Base-by-base conservation (phyloP, 2,888 invertebrate species). In the Dysmachus trigonus region DNA sequence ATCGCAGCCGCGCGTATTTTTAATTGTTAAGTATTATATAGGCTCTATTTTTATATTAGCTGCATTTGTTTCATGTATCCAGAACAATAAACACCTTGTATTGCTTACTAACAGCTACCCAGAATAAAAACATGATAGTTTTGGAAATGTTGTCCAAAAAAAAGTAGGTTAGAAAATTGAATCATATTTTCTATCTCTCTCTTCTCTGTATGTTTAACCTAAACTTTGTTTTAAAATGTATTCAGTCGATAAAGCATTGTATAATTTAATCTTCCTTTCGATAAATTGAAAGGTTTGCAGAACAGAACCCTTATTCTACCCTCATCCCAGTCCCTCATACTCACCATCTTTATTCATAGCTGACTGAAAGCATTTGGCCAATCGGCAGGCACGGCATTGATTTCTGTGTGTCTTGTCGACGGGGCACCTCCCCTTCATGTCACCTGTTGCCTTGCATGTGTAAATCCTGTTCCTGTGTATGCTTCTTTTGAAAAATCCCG, bases 291-390 rank as follows among this genome's bases (percentile, higher is more conserved):
- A 30, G 15, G 15, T 41, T 41, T 22, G 15, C 18, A 41, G 13
- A 10, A 41, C 3, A 2, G 13, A 47, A 18, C 18, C 47, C 47
- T 47, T 47, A 18, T n/a, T n/a, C n/a, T 18, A 18, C 15, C 18
- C 47, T 7, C 7, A n/a, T 47, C 1, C 15, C 47, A 47, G 4
- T 47, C 47, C n/a, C 18, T 1, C 15, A 47, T 31, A 93, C 97
- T 96, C 92, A 99, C 98, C 98, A 93, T 99, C 98, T 93, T 98
- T 98, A 93, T 99, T 98, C 98, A 99, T 99, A 90, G 97, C 96
- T 85, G 97, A 98, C 92, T 97, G 96, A 92, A 98, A 98, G 92
- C 98, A 99, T 93, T 98, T 98, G 90, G 96, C 96, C 88, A 99
- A 95, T 86, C 98, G 94, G 92, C 98, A 99, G 88, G 98, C 98